These are phyloP conservation scores for Caenorhabditis sulstoni DNA, from an alignment of 2,888 invertebrate species.

Conservation along the genomic window DNA sequence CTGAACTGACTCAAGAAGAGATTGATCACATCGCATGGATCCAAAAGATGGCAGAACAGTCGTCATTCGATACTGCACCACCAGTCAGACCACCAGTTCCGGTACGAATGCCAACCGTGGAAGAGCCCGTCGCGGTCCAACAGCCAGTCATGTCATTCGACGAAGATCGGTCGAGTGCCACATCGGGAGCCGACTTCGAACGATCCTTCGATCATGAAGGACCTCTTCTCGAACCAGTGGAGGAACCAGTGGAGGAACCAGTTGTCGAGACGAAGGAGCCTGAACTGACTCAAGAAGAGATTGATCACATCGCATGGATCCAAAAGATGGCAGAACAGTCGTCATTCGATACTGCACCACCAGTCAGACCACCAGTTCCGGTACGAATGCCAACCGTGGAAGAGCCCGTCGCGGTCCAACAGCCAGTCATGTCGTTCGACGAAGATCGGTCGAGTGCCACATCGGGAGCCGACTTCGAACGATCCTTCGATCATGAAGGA, in stretches of 20 bases:
- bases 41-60: constrained; percentile 25
- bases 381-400: constrained; percentile 18
- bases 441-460: constrained; percentile 57
- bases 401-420: constrained; percentile 3
- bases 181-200: constrained; percentile 56
- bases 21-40: constrained; percentile 57
- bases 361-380: constrained; percentile 19
- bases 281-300: constrained; percentile 49
- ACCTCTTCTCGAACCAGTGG: no score
- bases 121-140: background rate
- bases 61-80: constrained; percentile 35
- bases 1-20: constrained; percentile 39
- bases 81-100: constrained; percentile 21
- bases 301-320: constrained; percentile 53
- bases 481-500: constrained; percentile 35
- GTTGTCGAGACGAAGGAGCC: constrained; percentile 22
- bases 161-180: constrained; percentile 44
- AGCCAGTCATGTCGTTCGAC: constrained; percentile 7
- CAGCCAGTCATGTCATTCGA: constrained; percentile 7
- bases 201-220: constrained; percentile 31
- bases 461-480: constrained; percentile 49
- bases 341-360: constrained; percentile 37
- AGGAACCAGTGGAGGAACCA: no score
- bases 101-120: background rate
- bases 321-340: constrained; percentile 28